Percentiles rank a stretch among this genome's conserved stretches.
phyloP scores from a whole-genome alignment of 2,888 invertebrate genomes.

The Drosophila fungiperda region DNA sequence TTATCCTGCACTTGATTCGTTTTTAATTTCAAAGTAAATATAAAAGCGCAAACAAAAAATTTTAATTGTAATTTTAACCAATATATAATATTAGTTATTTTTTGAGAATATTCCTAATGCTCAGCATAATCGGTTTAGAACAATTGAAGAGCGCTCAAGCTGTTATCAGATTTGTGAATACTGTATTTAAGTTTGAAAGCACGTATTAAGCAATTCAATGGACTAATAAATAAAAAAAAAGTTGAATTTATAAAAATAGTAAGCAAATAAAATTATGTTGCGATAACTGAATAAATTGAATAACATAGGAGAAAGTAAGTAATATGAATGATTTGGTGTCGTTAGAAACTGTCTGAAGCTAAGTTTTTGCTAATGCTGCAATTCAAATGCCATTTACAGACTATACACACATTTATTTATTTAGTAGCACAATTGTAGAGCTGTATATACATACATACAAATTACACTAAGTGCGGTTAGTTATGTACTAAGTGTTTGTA shows the following conservation, averaged over 20 bases:
- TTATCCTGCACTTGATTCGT: neutral
- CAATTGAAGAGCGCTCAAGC: slow-evolving; percentile 1
- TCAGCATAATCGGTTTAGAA: neutral
- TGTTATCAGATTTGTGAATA: slow-evolving; percentile 5
- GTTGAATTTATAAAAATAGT: neutral
- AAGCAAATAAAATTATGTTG: slow-evolving; percentile 18
- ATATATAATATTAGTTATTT: neutral
- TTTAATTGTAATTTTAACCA: neutral
- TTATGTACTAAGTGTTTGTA: slow-evolving; percentile 23
- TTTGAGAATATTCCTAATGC: neutral
- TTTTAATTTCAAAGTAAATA: neutral
- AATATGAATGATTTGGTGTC: slow-evolving; percentile 49
- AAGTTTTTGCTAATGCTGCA: slow-evolving; percentile 19
- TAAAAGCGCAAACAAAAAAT: neutral
- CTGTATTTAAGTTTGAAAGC: slow-evolving; percentile 7
- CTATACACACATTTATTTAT: slow-evolving; percentile 47
- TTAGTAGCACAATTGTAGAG: slow-evolving; percentile 6
- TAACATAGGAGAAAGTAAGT: slow-evolving; percentile 19
- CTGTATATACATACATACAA: slow-evolving; percentile 24
- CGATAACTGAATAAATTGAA: slow-evolving; percentile 18
- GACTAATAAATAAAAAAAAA: neutral
- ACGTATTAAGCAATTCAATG: slow-evolving; percentile 1
- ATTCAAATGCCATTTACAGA: slow-evolving; percentile 36
- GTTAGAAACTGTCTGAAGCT: slow-evolving; percentile 27
- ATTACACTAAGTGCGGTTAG: slow-evolving; percentile 35